phyloP scores from a whole-genome alignment of 1,140 invertebrate species.

The Pseudobourletiella spinata region DNA sequence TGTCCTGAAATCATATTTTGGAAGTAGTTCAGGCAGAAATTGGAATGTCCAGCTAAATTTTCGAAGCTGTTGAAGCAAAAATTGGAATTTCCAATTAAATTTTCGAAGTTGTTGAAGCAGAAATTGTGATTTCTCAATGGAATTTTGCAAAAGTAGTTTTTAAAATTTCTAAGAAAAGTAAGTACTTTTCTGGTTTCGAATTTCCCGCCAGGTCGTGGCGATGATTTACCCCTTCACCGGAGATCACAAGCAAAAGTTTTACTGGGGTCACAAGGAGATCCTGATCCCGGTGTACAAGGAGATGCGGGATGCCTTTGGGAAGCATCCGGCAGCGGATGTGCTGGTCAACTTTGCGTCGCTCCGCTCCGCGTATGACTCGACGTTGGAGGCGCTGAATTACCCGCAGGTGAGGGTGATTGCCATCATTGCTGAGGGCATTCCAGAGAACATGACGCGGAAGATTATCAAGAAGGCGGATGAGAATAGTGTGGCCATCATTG shows the following conservation, averaged over 20 bases:
- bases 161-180: too few relatives aligned
- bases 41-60: too few relatives aligned
- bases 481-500: conserved; percentile 79
- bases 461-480: conserved; percentile 77
- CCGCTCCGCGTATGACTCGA: conserved; percentile 94
- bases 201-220: conserved; percentile 78
- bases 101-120: too few relatives aligned
- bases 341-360: conserved; percentile 98
- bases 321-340: conserved; percentile 90
- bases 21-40: background rate
- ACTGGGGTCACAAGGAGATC: conserved; percentile 98
- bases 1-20: too few relatives aligned
- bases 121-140: too few relatives aligned
- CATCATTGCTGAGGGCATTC: conserved; percentile 98
- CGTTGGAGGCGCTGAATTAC: conserved; percentile 84
- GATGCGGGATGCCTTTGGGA: conserved; percentile 92
- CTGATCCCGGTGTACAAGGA: conserved; percentile 93
- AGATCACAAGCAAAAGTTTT: conserved; percentile 98
- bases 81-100: too few relatives aligned
- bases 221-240: conserved; percentile 98
- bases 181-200: too few relatives aligned
- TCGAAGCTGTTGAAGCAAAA: too few relatives aligned
- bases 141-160: too few relatives aligned
- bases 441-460: conserved; percentile 76
- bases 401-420: conserved; percentile 88